Conservation (phyloP, 2,113 vertebrate genomes). For the Podarcis muralis region DNA sequence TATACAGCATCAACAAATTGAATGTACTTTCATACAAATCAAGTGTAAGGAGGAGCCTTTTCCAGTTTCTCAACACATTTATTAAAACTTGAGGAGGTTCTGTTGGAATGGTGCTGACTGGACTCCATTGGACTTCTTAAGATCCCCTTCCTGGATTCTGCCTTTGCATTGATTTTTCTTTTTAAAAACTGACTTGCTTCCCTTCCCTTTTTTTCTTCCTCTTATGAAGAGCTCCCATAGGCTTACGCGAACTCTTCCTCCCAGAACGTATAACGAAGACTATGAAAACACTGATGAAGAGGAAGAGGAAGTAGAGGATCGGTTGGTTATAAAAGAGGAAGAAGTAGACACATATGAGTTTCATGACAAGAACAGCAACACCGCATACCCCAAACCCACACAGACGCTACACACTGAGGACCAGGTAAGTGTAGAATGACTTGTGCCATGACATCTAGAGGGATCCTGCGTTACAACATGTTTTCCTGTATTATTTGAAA, state of each 20-base stretch:
- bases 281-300: slow-evolving; percentile 63
- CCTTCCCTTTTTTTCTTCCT: slow-evolving; percentile 41
- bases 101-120: not conserved
- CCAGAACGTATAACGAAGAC: slow-evolving; percentile 76
- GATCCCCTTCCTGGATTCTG: not conserved
- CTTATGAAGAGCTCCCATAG: slow-evolving; percentile 80
- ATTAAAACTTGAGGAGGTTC: not conserved
- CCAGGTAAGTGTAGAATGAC: slow-evolving; percentile 77
- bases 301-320: slow-evolving; percentile 66
- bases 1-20: too few relatives aligned
- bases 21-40: too few relatives aligned
- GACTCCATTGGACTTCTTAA: not conserved
- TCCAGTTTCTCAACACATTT: not conserved
- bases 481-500: not conserved
- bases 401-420: slow-evolving; percentile 78
- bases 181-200: slow-evolving; percentile 38
- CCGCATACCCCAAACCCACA: slow-evolving; percentile 65
- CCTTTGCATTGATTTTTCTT: not conserved
- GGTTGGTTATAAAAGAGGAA: slow-evolving; percentile 66
- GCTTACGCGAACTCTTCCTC: slow-evolving; percentile 77
- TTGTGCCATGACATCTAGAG: not conserved
- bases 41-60: too few relatives aligned
- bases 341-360: slow-evolving; percentile 77
- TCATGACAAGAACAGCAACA: slow-evolving; percentile 75
- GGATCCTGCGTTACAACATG: not conserved